These are phyloP conservation scores for Hypena proboscidalis DNA, from an alignment of 2,888 invertebrate genomes.

Conservation along the genomic window DNA sequence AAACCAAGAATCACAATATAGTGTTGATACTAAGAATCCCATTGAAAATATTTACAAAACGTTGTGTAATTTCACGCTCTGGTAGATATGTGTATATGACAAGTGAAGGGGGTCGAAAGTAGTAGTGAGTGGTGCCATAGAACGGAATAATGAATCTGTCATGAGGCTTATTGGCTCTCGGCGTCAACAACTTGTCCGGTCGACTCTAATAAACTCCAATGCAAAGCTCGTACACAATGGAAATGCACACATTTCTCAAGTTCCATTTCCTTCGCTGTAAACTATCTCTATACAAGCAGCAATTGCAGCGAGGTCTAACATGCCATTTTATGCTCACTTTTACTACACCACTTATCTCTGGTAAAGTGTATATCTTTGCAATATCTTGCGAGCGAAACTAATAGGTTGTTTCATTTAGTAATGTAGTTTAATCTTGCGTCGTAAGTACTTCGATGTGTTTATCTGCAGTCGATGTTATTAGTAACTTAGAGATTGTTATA, in stretches of 20 bases:
- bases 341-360: slow-evolving; percentile 5
- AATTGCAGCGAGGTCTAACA: slow-evolving; percentile 18
- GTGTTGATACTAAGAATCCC: too few species aligned
- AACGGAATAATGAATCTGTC: slow-evolving; percentile 71
- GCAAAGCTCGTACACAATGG: too few species aligned
- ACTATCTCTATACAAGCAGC: slow-evolving; percentile 12
- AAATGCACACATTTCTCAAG: slow-evolving; percentile 17
- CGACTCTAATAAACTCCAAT: slow-evolving; percentile 32
- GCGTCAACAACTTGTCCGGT: slow-evolving; percentile 44
- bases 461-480: too few species aligned
- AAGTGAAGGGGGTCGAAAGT: slow-evolving; percentile 13
- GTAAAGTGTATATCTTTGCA: slow-evolving; percentile 12
- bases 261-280: slow-evolving; percentile 11
- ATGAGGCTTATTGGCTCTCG: slow-evolving; percentile 51
- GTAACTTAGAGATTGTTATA: too few species aligned
- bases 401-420: slow-evolving; percentile 12
- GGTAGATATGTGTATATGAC: slow-evolving; percentile 15
- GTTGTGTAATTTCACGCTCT: background rate
- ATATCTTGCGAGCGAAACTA: slow-evolving; percentile 7
- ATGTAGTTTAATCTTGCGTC: slow-evolving; percentile 9
- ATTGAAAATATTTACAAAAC: background rate
- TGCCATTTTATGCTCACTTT: slow-evolving; percentile 12
- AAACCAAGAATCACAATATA: too few species aligned
- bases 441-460: too few species aligned
- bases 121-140: slow-evolving; percentile 44